Evolutionary conservation across 2,113 vertebrate species (phyloP).

Genomic region (Cyprinus carpio): DNA sequence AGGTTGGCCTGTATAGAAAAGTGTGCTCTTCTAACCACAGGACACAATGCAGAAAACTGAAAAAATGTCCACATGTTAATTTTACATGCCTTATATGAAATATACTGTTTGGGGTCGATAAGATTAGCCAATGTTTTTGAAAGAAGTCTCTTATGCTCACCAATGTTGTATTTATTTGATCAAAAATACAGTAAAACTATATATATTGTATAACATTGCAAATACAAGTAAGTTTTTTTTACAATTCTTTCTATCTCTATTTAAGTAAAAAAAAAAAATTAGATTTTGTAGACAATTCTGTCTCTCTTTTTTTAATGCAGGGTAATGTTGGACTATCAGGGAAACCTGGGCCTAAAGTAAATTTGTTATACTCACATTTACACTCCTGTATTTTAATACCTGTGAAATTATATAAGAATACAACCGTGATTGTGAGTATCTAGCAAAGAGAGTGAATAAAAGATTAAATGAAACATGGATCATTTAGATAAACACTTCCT

Average conservation of each 20-base stretch:
- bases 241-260: too few species aligned
- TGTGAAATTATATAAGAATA: too few species aligned
- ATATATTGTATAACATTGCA: too few species aligned
- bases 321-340: conserved; percentile 90
- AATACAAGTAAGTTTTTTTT: too few species aligned
- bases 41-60: neutral
- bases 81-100: neutral
- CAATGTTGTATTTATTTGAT: neutral
- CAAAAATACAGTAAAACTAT: too few species aligned
- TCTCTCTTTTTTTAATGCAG: conserved; percentile 67
- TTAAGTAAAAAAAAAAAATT: too few species aligned
- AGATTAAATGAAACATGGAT: neutral
- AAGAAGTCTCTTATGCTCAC: neutral
- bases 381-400: neutral
- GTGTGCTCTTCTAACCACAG: neutral
- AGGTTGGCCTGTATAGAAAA: neutral
- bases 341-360: conserved; percentile 85
- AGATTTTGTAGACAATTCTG: neutral
- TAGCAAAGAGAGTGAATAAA: neutral
- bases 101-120: neutral
- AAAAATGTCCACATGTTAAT: neutral
- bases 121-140: neutral
- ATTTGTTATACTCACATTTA: neutral
- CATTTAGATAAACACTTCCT: neutral
- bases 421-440: neutral